A percentile compares a stretch with the other conserved stretches of the same genome.
Conservation (phyloP, 2,888 invertebrate genomes). For the Agrotis ipsilon region DNA sequence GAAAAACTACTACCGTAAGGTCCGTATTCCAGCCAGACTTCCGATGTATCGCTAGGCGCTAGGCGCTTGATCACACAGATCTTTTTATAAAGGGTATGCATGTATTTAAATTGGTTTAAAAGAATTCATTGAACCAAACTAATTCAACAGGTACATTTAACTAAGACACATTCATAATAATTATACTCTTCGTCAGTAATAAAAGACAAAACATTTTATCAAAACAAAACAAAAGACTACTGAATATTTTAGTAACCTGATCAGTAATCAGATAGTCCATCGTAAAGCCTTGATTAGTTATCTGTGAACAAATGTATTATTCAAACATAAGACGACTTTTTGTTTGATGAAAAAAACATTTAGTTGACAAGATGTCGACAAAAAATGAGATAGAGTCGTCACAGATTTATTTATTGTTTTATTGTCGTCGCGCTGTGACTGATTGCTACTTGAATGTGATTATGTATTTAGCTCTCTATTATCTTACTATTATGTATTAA, state of each 20-base stretch:
- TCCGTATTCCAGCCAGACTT: too few relatives aligned
- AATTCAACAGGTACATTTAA: not conserved
- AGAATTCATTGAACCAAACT: too few relatives aligned
- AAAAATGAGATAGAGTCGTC: constrained; percentile 48
- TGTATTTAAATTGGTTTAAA: not conserved
- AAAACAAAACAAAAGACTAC: constrained; percentile 29
- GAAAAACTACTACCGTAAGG: not conserved
- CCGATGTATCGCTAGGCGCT: not conserved
- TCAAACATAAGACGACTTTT: constrained; percentile 40
- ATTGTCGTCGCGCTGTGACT: constrained; percentile 27
- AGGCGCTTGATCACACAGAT: not conserved
- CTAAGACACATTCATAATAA: not conserved
- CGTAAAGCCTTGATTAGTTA: constrained; percentile 34
- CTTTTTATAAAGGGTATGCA: too few relatives aligned
- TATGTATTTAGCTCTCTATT: not conserved
- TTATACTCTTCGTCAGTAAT: not conserved
- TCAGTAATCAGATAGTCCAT: constrained; percentile 32
- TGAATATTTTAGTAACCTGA: constrained; percentile 22
- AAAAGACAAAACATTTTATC: too few relatives aligned
- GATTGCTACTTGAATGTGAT: constrained; percentile 33
- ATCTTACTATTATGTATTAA: too few relatives aligned
- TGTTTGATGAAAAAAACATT: constrained; percentile 44
- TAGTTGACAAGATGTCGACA: constrained; percentile 31
- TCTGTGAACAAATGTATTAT: constrained; percentile 44
- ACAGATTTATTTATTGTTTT: constrained; percentile 47